Percentiles rank a stretch among this genome's conserved stretches.
Conservation (phyloP, 1,140 invertebrate genomes). For the Drosophila lowei region DNA sequence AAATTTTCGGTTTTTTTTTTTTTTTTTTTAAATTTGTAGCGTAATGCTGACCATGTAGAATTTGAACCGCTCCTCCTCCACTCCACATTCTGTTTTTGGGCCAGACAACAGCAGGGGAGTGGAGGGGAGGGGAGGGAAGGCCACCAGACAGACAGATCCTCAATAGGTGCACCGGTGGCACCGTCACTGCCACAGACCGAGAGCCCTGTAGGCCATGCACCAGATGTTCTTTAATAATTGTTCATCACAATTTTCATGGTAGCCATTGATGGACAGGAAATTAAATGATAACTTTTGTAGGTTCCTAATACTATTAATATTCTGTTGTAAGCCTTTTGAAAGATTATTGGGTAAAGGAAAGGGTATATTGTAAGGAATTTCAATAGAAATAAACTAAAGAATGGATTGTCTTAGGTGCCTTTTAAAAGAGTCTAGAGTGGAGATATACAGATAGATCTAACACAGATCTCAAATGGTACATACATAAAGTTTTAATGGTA, state of each 20-base stretch:
- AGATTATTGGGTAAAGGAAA: conserved; percentile 8
- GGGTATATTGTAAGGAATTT: not conserved
- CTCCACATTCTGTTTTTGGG: conserved; percentile 14
- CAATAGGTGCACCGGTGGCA: conserved; percentile 55
- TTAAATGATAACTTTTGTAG: conserved; percentile 27
- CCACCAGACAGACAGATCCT: conserved; percentile 58
- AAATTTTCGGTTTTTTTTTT: conserved; percentile 49
- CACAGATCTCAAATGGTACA: too few species aligned
- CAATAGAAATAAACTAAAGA: too few species aligned
- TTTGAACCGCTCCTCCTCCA: conserved; percentile 52
- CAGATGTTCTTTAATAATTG: conserved; percentile 69
- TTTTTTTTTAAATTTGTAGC: conserved; percentile 75
- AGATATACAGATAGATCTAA: too few species aligned
- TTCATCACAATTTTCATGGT: conserved; percentile 34
- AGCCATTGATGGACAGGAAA: conserved; percentile 33
- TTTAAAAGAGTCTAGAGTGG: too few species aligned
- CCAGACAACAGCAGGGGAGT: conserved; percentile 47
- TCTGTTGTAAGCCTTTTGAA: not conserved
- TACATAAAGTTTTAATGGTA: too few species aligned
- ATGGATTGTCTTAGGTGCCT: too few species aligned
- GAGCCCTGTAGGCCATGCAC: conserved; percentile 23
- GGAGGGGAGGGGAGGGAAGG: conserved; percentile 40
- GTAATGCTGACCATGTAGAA: conserved; percentile 81
- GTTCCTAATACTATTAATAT: not conserved
- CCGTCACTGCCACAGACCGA: too few species aligned